A percentile compares a stretch with the other conserved stretches of the same genome.
phyloP scores from a whole-genome alignment of 1,140 invertebrate species.

The Bombus waltoni region DNA sequence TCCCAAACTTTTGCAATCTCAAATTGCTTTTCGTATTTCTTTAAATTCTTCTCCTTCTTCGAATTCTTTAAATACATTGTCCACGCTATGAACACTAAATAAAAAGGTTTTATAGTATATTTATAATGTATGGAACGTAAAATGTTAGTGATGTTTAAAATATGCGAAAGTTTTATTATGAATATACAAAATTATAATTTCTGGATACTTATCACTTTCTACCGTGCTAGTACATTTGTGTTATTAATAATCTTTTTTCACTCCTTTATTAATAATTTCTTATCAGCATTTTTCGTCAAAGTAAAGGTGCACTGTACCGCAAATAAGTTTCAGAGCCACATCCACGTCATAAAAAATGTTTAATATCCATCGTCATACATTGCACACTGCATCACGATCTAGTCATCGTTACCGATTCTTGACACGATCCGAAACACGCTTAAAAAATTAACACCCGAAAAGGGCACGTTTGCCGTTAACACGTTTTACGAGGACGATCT shows the following conservation, averaged over 20 bases:
- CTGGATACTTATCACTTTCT: no score
- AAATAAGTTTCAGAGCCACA: not conserved
- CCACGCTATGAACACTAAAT: not conserved
- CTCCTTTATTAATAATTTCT: rapidly evolving
- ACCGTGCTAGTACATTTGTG: not conserved
- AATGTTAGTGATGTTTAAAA: no score
- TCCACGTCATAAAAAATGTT: no score
- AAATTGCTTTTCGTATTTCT: not conserved
- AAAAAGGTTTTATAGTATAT: not conserved
- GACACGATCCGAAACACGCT: not conserved
- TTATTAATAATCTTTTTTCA: not conserved
- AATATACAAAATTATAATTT: not conserved
- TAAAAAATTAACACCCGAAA: constrained; percentile 12
- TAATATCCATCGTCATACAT: not conserved
- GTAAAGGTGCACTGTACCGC: not conserved
- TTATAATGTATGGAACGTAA: no score
- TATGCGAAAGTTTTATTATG: not conserved
- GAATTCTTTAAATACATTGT: not conserved
- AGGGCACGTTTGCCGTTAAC: not conserved
- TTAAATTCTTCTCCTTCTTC: no score
- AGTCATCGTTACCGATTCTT: no score
- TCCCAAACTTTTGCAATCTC: not conserved
- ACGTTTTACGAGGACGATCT: constrained; percentile 31
- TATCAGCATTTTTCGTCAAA: not conserved
- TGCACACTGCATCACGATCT: no score